A percentile compares a stretch with the other conserved stretches of the same genome.
These are phyloP conservation scores for Tortrix viridana DNA, from an alignment of 2,888 invertebrate species.

Conservation along the genomic window DNA sequence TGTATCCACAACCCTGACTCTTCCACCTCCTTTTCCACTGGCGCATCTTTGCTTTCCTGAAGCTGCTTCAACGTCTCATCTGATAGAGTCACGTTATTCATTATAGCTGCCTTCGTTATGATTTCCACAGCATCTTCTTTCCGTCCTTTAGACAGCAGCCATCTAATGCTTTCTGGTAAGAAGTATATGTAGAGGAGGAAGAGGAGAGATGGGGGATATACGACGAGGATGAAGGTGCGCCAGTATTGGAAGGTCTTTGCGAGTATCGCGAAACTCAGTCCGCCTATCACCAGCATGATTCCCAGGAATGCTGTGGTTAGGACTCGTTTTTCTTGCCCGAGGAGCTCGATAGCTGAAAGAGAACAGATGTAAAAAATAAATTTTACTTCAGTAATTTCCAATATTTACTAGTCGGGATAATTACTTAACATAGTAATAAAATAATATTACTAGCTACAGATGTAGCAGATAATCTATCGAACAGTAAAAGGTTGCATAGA, in stretches of 20 bases:
- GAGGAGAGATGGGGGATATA: constrained; percentile 88
- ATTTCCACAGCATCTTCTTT: constrained; percentile 87
- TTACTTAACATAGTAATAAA: too few relatives aligned
- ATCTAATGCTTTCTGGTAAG: constrained; percentile 90
- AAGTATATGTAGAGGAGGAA: constrained; percentile 88
- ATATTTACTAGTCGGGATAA: too few relatives aligned
- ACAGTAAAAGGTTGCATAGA: too few relatives aligned
- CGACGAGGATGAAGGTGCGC: constrained; percentile 87
- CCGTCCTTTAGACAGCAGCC: constrained; percentile 89
- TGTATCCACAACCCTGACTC: constrained; percentile 64
- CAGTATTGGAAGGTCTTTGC: constrained; percentile 89
- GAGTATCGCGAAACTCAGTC: constrained; percentile 86
- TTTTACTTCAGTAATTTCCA: too few relatives aligned
- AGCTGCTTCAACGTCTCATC: constrained; percentile 73
- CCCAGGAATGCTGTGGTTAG: constrained; percentile 74
- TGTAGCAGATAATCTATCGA: too few relatives aligned
- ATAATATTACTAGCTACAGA: too few relatives aligned
- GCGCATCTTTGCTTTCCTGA: constrained; percentile 64
- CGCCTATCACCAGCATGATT: constrained; percentile 86
- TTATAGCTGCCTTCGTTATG: constrained; percentile 85
- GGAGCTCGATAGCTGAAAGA: constrained; percentile 71
- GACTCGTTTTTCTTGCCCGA: constrained; percentile 75
- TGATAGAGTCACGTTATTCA: constrained; percentile 82
- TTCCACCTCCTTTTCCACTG: constrained; percentile 52
- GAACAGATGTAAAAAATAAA: neutral